These are phyloP conservation scores for Leptopilina syphax DNA, from an alignment of 2,888 invertebrate species.

Conservation along the genomic window DNA sequence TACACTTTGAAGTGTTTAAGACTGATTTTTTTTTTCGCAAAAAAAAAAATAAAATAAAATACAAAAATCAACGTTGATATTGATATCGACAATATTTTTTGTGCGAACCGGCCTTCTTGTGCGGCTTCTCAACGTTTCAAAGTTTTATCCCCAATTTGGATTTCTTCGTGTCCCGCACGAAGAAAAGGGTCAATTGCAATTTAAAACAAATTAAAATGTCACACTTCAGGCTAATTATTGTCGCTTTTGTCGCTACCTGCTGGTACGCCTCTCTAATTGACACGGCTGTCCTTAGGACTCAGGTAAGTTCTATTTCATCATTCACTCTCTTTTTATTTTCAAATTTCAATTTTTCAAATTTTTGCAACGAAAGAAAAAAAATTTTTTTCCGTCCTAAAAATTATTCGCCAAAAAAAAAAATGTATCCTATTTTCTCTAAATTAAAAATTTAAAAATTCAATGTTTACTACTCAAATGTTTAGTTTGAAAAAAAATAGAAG, in stretches of 20 bases:
- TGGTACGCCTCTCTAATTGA: slow-evolving; percentile 62
- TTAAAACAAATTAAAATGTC: slow-evolving; percentile 56
- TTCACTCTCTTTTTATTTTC: neutral
- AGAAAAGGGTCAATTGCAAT: slow-evolving; percentile 18
- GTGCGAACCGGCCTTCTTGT: slow-evolving; percentile 16
- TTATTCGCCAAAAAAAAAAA: too few relatives aligned
- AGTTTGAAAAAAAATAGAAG: neutral
- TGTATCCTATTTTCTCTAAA: too few relatives aligned
- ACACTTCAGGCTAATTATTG: slow-evolving; percentile 54
- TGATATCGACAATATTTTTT: slow-evolving; percentile 5
- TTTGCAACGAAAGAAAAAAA: neutral
- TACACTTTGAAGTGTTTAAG: slow-evolving; percentile 6
- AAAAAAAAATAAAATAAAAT: slow-evolving; percentile 11
- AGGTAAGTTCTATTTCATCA: slow-evolving; percentile 57
- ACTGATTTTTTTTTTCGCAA: slow-evolving; percentile 22
- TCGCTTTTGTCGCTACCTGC: slow-evolving; percentile 55
- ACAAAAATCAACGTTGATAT: slow-evolving; percentile 5
- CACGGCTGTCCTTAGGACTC: slow-evolving; percentile 61
- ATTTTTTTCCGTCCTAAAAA: neutral
- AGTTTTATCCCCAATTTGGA: neutral
- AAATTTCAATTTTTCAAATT: slow-evolving; percentile 1
- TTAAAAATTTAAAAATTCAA: too few relatives aligned
- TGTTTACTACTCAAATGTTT: neutral
- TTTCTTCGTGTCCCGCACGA: slow-evolving; percentile 31
- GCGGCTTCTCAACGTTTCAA: slow-evolving; percentile 16